These are phyloP conservation scores for Cerastis leucographa DNA, from an alignment of 2,888 invertebrate genomes.

Conservation along the genomic window DNA sequence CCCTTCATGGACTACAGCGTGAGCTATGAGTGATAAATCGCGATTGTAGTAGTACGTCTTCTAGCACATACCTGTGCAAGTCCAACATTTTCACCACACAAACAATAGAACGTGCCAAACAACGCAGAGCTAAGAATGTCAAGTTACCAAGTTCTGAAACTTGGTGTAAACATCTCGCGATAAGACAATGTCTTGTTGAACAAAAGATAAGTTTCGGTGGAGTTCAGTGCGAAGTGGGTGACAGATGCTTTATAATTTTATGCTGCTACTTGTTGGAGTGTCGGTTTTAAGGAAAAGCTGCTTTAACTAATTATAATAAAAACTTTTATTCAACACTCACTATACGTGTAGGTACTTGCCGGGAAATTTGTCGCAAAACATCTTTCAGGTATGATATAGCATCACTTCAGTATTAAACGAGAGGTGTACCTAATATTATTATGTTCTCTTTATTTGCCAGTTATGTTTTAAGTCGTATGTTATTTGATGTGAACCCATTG, in stretches of 20 bases:
- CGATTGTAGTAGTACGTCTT: background rate
- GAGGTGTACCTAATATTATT: no score
- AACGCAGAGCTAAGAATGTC: constrained; percentile 54
- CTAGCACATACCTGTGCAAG: background rate
- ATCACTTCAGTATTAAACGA: no score
- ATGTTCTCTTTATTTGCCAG: no score
- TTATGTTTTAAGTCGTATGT: no score
- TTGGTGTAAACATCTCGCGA: constrained; percentile 66
- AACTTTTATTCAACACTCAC: constrained; percentile 1
- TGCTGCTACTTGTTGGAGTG: constrained; percentile 6
- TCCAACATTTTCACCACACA: constrained; percentile 17
- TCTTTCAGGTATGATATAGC: no score
- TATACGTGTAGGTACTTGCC: background rate
- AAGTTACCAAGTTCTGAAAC: constrained; percentile 65
- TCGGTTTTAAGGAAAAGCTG: background rate
- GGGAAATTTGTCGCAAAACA: background rate
- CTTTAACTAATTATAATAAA: background rate
- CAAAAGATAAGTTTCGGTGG: constrained; percentile 35
- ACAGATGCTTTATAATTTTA: constrained; percentile 9
- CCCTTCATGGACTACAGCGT: no score
- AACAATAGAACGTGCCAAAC: constrained; percentile 28
- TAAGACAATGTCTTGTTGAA: constrained; percentile 59
- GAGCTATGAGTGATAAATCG: no score
- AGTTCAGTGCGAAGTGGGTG: constrained; percentile 7
- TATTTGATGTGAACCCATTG: no score